Conservation (phyloP, 2,888 invertebrate genomes). For the Noctua comes region DNA sequence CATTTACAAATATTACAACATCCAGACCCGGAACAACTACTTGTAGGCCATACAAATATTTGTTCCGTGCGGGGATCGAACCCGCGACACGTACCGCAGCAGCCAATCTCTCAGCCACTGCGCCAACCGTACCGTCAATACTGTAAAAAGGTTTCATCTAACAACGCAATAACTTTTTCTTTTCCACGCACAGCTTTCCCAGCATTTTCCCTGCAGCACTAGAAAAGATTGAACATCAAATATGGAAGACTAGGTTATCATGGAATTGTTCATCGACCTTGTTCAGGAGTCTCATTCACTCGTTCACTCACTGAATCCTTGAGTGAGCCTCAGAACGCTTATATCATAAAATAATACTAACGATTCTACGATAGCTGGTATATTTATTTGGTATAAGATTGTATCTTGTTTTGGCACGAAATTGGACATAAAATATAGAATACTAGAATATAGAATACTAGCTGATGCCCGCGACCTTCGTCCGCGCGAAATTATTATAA, state of each 20-base stretch:
- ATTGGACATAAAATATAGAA: background rate
- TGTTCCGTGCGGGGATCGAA: no score
- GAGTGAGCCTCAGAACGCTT: slow-evolving; percentile 11
- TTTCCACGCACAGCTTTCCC: background rate
- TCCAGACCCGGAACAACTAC: no score
- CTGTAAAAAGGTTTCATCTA: background rate
- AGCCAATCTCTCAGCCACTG: no score
- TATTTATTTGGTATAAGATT: slow-evolving; percentile 8
- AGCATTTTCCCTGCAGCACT: slow-evolving; percentile 14
- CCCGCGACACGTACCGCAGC: no score
- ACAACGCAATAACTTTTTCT: background rate
- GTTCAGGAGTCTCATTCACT: background rate
- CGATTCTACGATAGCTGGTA: slow-evolving; percentile 4
- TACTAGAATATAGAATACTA: background rate
- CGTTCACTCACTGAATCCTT: slow-evolving; percentile 21
- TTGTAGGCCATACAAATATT: no score
- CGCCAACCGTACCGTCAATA: no score
- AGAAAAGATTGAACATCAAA: slow-evolving; percentile 39
- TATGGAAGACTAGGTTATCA: slow-evolving; percentile 13
- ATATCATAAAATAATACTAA: slow-evolving; percentile 32
- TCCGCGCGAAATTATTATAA: no score
- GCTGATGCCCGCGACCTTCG: background rate
- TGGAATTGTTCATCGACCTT: slow-evolving; percentile 19
- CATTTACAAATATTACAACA: no score
- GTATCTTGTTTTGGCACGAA: slow-evolving; percentile 20